A percentile compares a stretch with the other conserved stretches of the same genome.
phyloP scores from a whole-genome alignment of 2,113 vertebrate genomes.

The Cathartes aura region DNA sequence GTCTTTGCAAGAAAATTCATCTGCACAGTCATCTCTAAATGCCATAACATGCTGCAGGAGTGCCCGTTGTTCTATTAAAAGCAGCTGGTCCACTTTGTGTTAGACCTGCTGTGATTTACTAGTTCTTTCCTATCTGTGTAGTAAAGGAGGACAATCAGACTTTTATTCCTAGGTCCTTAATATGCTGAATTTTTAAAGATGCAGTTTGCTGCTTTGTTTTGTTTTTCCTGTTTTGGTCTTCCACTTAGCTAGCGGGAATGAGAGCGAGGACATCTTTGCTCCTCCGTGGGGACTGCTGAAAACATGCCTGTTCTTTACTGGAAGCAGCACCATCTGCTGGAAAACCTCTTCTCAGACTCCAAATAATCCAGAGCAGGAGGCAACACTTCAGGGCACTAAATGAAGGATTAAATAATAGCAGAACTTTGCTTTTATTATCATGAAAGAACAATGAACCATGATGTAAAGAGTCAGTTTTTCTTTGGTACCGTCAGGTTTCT shows the following conservation, averaged over 20 bases:
- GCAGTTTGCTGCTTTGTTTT: neutral
- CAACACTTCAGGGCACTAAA: neutral
- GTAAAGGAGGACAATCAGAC: neutral
- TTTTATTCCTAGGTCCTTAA: neutral
- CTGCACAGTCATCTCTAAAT: neutral
- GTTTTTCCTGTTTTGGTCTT: neutral
- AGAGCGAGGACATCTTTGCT: neutral
- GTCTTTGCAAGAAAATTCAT: neutral
- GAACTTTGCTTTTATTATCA: neutral
- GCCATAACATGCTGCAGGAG: neutral
- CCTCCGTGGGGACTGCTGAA: neutral
- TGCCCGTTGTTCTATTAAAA: neutral
- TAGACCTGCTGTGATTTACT: neutral
- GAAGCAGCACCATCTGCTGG: slow-evolving; percentile 66
- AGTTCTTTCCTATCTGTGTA: neutral
- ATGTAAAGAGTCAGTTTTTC: neutral
- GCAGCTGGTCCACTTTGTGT: neutral
- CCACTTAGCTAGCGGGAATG: neutral
- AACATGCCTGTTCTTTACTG: neutral
- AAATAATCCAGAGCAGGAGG: neutral
- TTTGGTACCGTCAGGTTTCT: neutral
- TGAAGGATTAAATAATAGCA: neutral
- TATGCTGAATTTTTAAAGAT: neutral
- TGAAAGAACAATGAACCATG: neutral
- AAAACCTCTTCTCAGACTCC: neutral